phyloP scores from a whole-genome alignment of 2,888 invertebrate species.

The Cecidostiba fungosa region DNA sequence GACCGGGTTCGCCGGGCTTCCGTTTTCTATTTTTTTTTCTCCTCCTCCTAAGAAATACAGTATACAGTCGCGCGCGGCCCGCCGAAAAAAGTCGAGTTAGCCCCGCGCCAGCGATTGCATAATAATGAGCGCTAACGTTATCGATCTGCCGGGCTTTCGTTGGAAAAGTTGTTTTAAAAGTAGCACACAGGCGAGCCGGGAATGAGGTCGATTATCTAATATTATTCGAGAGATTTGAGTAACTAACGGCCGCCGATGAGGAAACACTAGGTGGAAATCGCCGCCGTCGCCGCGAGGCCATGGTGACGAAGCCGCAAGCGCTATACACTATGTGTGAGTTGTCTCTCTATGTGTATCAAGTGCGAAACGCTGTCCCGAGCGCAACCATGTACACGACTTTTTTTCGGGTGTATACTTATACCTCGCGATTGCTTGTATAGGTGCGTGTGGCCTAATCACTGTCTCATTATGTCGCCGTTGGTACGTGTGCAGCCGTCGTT shows the following conservation, averaged over 20 bases:
- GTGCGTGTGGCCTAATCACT: conserved; percentile 21
- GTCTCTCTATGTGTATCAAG: conserved; percentile 39
- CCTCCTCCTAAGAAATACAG: not conserved
- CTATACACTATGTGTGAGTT: not conserved
- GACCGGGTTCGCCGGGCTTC: not conserved
- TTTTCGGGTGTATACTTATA: no score
- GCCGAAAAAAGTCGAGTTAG: not conserved
- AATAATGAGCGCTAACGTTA: not conserved
- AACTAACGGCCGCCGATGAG: conserved; percentile 43
- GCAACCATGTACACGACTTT: not conserved
- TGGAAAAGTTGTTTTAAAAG: conserved; percentile 54
- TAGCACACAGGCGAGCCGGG: conserved; percentile 7
- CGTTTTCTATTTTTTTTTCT: conserved; percentile 16
- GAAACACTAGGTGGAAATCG: conserved; percentile 53
- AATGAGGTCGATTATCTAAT: conserved; percentile 61
- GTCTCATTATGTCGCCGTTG: conserved; percentile 8
- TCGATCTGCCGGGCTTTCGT: conserved; percentile 9
- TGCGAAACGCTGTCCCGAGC: conserved; percentile 46
- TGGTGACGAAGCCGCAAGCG: not conserved
- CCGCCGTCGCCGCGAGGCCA: conserved; percentile 25
- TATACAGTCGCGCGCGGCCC: not conserved
- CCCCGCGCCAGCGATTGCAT: not conserved
- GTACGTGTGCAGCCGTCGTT: no score
- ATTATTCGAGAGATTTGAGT: conserved; percentile 57
- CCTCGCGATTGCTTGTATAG: not conserved